A percentile compares a stretch with the other conserved stretches of the same genome.
Evolutionary conservation across 2,888 invertebrate genomes (phyloP).

Genomic region (Drosophila eohydei): DNA sequence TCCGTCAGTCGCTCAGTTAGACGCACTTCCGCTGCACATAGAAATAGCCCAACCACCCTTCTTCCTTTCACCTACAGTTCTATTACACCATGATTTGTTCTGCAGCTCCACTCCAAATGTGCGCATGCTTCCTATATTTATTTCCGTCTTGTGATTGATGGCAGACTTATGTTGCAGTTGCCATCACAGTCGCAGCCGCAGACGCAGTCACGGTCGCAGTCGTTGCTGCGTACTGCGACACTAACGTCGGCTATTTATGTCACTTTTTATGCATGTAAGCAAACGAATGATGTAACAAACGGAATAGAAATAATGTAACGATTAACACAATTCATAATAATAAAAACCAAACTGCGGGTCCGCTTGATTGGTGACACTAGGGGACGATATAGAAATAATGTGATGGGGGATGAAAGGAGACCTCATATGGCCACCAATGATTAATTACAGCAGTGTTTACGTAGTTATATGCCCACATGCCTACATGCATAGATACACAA

Average conservation of each 20-base stretch:
- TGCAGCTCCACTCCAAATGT: slow-evolving; percentile 32
- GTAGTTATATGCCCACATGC: not conserved
- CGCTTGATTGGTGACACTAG: slow-evolving; percentile 27
- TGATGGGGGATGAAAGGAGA: not conserved
- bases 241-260: slow-evolving; percentile 52
- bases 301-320: slow-evolving; percentile 59
- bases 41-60: slow-evolving; percentile 14
- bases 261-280: slow-evolving; percentile 55
- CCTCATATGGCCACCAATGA: slow-evolving; percentile 49
- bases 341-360: slow-evolving; percentile 57
- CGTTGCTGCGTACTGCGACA: slow-evolving; percentile 15
- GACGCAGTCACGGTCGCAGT: slow-evolving; percentile 20
- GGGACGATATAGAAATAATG: not conserved
- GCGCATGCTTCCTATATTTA: slow-evolving; percentile 63
- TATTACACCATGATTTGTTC: slow-evolving; percentile 13
- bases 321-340: slow-evolving; percentile 69
- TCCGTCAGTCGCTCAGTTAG: slow-evolving; percentile 77
- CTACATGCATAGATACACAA: not conserved
- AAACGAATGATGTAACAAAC: slow-evolving; percentile 65
- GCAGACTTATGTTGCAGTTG: slow-evolving; percentile 58
- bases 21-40: slow-evolving; percentile 72
- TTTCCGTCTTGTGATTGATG: slow-evolving; percentile 79
- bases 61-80: not conserved
- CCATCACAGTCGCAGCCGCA: slow-evolving; percentile 17
- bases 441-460: slow-evolving; percentile 47